Evolutionary conservation across 2,888 invertebrate species (phyloP), one percentile per base, ranked within the genome.

Genomic region (Agapetus fuscipes): DNA sequence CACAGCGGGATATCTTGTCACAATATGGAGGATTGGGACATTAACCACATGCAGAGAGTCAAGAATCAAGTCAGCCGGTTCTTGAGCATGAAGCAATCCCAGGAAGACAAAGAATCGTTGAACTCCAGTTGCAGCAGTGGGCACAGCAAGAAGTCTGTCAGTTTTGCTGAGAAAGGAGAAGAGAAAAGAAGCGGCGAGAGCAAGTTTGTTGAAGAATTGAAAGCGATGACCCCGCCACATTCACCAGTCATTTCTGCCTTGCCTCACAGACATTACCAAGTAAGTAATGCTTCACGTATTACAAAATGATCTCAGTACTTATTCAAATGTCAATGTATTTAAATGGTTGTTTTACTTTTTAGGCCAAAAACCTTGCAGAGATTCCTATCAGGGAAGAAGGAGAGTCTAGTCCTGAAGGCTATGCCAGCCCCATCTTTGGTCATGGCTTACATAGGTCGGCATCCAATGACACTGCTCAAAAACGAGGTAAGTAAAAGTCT

Each of bases 221-320:
- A 66, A 52, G 61, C 60, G 45, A 63, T 71, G 28, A 80, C 81
- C 44, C 83, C 83, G 43, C 83, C 82, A 46, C 83, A 83, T 59
- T 83, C 83, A 29, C 82, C 83, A 32, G 81, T 81, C 60, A 78
- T 81, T 49, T 80, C 81, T 32, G 71, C 74, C 51, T 70, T 79
- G 55, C 67, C 68, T 50, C 74, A 73, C 53, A 71, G 71, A 52
- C 71, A 65, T 52, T 75, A 72, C 57, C 74, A 74, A 69, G 74
- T 74, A 67, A 63, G 49, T 51, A 51, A 52, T 34, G 7, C 20
- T 14, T 12, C 30, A n/a, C n/a, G n/a, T n/a, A n/a, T n/a, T n/a
- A n/a, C n/a, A n/a, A n/a, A n/a, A n/a, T 5, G 11, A 13, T 3
- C 5, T 10, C 9, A n/a, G n/a, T 17, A 3, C 14, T 1, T 17